phyloP scores from a whole-genome alignment of 2,113 vertebrate species.

The Microtus montanus region DNA sequence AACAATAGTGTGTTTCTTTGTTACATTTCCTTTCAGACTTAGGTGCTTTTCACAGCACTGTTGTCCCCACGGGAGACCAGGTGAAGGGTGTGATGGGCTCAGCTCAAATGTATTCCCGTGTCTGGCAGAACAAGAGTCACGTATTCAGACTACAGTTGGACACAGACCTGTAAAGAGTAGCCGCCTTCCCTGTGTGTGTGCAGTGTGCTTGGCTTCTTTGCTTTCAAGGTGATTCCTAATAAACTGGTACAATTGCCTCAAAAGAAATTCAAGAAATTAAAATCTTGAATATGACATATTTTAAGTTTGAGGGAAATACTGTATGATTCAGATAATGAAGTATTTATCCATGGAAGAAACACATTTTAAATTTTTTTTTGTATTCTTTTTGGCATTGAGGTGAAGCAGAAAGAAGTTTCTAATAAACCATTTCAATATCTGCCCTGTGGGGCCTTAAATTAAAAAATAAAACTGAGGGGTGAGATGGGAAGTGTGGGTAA shows the following conservation, averaged over 20 bases:
- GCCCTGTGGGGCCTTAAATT: neutral
- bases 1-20: neutral
- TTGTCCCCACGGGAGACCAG: neutral
- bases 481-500: neutral
- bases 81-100: neutral
- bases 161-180: neutral
- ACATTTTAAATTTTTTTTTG: neutral
- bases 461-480: neutral
- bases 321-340: neutral
- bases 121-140: neutral
- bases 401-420: conserved; percentile 12
- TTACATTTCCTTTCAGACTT: neutral
- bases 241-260: neutral
- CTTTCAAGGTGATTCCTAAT: neutral
- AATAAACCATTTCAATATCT: neutral
- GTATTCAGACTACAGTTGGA: neutral
- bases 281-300: neutral
- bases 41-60: neutral
- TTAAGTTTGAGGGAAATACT: neutral
- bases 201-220: neutral
- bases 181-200: neutral
- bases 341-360: neutral
- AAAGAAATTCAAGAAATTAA: neutral
- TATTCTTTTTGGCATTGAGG: conserved; percentile 11
- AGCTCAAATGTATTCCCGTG: neutral